A percentile compares a stretch with the other conserved stretches of the same genome.
Evolutionary conservation across 2,113 vertebrate genomes (phyloP).

Genomic region (Silurus asotus): DNA sequence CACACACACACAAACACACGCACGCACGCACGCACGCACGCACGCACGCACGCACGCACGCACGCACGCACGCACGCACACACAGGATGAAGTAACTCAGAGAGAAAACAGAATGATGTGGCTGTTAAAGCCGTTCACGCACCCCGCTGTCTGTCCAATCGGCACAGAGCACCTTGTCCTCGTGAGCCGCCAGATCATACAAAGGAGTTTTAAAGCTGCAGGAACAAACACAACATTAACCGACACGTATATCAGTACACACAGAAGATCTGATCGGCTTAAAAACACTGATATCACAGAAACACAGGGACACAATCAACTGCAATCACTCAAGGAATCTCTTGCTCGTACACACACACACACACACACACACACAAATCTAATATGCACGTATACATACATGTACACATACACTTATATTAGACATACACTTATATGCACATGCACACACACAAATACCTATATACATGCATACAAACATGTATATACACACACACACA

Average conservation of each 20-base stretch:
- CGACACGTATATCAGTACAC: background rate
- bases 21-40: background rate
- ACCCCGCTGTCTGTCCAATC: conserved; percentile 96
- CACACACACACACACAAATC: too few species aligned
- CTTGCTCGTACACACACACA: too few species aligned
- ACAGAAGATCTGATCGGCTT: background rate
- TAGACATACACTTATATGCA: too few species aligned
- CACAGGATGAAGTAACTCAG: background rate
- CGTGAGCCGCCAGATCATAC: conserved; percentile 94
- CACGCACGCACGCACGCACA: background rate
- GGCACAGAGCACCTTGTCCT: conserved; percentile 94
- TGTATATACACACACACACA: background rate
- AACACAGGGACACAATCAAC: too few species aligned
- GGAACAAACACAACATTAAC: conserved; percentile 47
- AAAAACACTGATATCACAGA: background rate
- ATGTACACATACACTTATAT: too few species aligned
- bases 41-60: background rate
- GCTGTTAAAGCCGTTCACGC: conserved; percentile 9
- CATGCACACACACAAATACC: too few species aligned
- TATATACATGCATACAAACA: background rate
- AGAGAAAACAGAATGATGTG: background rate
- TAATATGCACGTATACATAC: too few species aligned
- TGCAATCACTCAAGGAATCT: too few species aligned
- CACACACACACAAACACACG: background rate
- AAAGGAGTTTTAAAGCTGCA: conserved; percentile 91